phyloP scores from a whole-genome alignment of 2,797 vertebrate genomes.

The Psittacula echo region DNA sequence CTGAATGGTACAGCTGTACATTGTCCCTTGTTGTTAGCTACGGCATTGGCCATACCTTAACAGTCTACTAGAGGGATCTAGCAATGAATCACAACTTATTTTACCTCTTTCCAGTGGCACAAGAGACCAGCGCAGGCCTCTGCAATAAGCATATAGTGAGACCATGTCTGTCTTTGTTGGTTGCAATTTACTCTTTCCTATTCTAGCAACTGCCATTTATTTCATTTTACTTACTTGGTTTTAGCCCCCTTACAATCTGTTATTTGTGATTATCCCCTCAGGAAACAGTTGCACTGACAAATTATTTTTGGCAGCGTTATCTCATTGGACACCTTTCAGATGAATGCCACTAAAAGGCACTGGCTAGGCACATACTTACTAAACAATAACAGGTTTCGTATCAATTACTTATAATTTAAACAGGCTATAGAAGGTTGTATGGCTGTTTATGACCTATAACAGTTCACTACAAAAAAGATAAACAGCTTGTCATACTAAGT shows the following conservation, averaged over 20 bases:
- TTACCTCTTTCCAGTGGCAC: background rate
- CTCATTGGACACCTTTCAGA: background rate
- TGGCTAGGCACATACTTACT: background rate
- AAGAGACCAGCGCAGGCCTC: background rate
- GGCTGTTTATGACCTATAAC: background rate
- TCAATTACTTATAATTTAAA: background rate
- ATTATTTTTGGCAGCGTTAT: background rate
- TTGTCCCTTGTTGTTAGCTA: background rate
- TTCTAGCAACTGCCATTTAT: background rate
- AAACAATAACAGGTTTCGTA: background rate
- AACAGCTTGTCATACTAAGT: background rate
- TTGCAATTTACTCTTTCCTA: background rate
- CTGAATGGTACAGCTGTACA: fast-evolving
- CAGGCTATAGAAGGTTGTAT: background rate
- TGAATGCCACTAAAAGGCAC: background rate
- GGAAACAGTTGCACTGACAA: background rate
- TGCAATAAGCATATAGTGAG: background rate
- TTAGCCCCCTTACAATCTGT: background rate
- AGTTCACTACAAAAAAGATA: background rate
- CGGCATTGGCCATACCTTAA: background rate
- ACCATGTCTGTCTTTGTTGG: background rate
- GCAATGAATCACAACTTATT: background rate
- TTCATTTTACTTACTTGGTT: background rate
- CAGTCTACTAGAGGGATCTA: background rate
- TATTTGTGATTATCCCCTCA: background rate